Conservation (phyloP, 2,888 invertebrate genomes). For the Drosophila prostipennis region DNA sequence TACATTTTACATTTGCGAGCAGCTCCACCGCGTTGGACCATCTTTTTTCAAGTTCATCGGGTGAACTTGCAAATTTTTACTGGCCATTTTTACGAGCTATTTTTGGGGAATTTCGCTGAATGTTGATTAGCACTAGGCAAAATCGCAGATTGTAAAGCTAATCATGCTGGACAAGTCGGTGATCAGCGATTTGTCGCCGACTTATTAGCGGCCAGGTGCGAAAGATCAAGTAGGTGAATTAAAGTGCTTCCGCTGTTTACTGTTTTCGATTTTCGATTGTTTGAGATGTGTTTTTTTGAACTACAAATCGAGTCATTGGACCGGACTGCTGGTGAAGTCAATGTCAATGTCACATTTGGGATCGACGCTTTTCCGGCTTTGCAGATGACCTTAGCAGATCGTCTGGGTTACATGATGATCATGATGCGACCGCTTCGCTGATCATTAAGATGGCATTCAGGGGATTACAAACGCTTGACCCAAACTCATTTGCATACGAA, state of each 20-base stretch:
- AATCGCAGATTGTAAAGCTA: conserved; percentile 28
- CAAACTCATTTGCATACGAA: conserved; percentile 62
- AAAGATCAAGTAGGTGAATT: conserved; percentile 46
- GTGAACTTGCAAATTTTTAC: conserved; percentile 74
- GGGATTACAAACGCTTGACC: conserved; percentile 28
- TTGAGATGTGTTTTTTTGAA: conserved; percentile 4
- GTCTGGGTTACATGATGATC: conserved; percentile 29
- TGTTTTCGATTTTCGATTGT: conserved; percentile 3
- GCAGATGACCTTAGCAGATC: conserved; percentile 13
- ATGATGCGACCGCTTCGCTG: conserved; percentile 2
- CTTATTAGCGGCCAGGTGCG: conserved; percentile 59
- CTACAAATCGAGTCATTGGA: conserved; percentile 33
- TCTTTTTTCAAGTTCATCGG: conserved; percentile 72
- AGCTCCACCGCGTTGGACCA: conserved; percentile 26
- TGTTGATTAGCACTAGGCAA: conserved; percentile 48
- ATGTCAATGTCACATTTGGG: conserved; percentile 58
- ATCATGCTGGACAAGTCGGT: conserved; percentile 30
- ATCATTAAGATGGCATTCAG: conserved; percentile 37
- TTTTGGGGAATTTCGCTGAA: conserved; percentile 48
- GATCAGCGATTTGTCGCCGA: conserved; percentile 53
- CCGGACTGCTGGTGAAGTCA: conserved; percentile 54
- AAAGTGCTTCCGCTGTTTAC: conserved; percentile 61
- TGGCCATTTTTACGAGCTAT: conserved; percentile 41
- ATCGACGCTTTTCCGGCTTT: conserved; percentile 24
- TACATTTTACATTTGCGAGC: conserved; percentile 9